phyloP scores from a whole-genome alignment of 30 jellyfish, hydroid and myxozoan species.

The Mastigias papua region DNA sequence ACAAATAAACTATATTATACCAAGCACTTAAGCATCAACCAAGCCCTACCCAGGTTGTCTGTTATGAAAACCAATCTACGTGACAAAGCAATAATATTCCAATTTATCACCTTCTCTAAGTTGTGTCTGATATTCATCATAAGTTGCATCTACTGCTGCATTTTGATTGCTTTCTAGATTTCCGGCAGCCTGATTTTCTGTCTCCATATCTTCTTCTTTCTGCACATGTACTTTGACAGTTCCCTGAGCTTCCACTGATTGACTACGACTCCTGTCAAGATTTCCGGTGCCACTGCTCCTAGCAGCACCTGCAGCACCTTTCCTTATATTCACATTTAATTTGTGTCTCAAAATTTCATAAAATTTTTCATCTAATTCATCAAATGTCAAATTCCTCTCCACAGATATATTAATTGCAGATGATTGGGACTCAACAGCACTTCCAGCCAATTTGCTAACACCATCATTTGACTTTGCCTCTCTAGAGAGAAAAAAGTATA shows the following conservation, averaged over 20 bases:
- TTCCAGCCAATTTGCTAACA: neutral
- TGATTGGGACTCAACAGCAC: neutral
- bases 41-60: too few species aligned
- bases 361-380: conserved; percentile 64
- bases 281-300: neutral
- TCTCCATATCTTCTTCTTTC: neutral
- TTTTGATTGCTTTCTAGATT: too few species aligned
- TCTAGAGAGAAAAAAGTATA: neutral
- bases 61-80: too few species aligned
- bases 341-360: conserved; percentile 56
- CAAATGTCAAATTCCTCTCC: conserved; percentile 53
- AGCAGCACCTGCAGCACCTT: neutral
- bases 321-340: conserved; percentile 37
- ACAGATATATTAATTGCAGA: conserved; percentile 31
- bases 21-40: too few species aligned
- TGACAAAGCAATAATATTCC: too few species aligned
- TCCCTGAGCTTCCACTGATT: neutral
- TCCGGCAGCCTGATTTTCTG: neutral
- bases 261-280: neutral
- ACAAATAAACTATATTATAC: too few species aligned
- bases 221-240: neutral
- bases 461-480: neutral
- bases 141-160: too few species aligned
- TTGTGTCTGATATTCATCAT: neutral
- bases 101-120: neutral